Evolutionary conservation across 2,797 vertebrate species (phyloP), one percentile per base, ranked within the genome.

Genomic region (Anabas testudineus): DNA sequence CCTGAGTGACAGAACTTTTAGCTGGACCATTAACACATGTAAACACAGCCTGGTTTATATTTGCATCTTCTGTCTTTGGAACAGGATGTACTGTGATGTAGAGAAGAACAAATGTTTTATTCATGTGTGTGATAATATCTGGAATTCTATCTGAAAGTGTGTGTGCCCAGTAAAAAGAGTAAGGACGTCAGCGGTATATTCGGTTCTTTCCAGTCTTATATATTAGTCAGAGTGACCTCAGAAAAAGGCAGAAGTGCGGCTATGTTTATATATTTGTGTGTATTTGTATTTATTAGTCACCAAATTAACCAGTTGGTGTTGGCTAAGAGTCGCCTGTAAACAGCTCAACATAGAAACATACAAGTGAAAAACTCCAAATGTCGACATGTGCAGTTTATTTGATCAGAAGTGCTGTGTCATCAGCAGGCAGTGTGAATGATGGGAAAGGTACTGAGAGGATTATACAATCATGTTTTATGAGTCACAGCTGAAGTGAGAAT

Each of bases 271-370:
- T 55, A n/a, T 52, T 32, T 46, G 36, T 61, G 47, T 51, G 64
- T 72, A 54, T 71, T 24, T 67, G 63, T 55, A 24, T 64, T 45
- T 10, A 49, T 90, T 82, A 79, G 82, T 90, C 82, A 88, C 57
- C 28, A 19, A n/a, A 57, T 49, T 65, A n/a, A 47, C 52, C 57
- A 7, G 14, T 21, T 10, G 10, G 3, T 57, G 21, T 76, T 55
- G 32, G 56, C 69, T 7, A 41, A 73, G 48, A 64, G 30, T 57
- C 13, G 15, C 45, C 45, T 30, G 13, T 21, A 37, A 66, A 71
- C 69, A 57, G 10, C 15, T 82, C 59, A 66, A 10, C 59, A 3
- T 7, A 34, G 39, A 70, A 64, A 37, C 30, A n/a, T 19, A 52
- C 2, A 1, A 51, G 45, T 6, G 36, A 82, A 74, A 84, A 85